These are phyloP conservation scores for Ia io DNA, from an alignment of 2,113 vertebrate genomes.

Conservation along the genomic window DNA sequence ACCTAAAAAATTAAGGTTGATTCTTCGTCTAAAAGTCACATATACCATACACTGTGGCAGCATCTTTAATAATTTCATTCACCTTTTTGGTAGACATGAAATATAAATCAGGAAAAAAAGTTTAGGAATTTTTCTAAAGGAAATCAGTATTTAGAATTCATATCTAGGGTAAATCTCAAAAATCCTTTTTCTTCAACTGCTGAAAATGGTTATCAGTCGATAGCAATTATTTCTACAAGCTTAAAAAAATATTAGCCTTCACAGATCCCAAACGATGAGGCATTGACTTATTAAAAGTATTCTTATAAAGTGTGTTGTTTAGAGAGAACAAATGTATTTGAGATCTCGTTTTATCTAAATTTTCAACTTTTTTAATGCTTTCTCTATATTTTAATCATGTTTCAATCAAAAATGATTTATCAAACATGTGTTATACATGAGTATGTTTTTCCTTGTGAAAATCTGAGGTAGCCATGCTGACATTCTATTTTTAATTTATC, in stretches of 20 bases:
- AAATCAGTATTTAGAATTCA: slow-evolving; percentile 14
- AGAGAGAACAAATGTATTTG: background rate
- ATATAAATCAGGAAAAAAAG: background rate
- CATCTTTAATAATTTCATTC: background rate
- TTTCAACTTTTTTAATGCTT: background rate
- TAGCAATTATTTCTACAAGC: background rate
- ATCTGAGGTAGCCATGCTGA: background rate
- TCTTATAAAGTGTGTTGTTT: background rate
- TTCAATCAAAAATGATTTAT: background rate
- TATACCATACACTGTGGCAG: background rate
- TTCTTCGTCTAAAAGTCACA: background rate
- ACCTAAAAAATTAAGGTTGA: background rate
- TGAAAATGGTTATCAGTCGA: background rate
- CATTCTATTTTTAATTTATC: background rate
- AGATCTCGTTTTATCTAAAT: background rate
- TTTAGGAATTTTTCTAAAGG: background rate
- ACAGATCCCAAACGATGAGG: background rate
- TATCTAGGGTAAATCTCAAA: background rate
- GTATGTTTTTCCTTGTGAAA: background rate
- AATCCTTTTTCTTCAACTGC: background rate
- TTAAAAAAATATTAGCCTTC: background rate
- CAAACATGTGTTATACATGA: background rate
- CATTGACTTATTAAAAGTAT: background rate
- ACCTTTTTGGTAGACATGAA: background rate
- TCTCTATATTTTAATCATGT: background rate